Conservation (phyloP, 2,888 invertebrate species). For the Pediacus dermestoides region DNA sequence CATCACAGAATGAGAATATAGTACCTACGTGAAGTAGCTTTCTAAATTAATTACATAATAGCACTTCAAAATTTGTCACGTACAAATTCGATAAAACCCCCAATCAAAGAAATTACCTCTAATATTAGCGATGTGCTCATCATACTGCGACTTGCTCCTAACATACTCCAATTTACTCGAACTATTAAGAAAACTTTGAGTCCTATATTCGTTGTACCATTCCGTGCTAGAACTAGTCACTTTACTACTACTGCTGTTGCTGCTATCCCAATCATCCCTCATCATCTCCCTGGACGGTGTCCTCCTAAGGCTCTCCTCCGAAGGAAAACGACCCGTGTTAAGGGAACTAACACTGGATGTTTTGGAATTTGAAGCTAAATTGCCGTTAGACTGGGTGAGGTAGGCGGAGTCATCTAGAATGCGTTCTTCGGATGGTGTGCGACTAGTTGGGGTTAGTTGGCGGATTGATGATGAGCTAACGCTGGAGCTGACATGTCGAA, state of each 20-base stretch:
- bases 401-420: conserved; percentile 58
- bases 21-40: no score
- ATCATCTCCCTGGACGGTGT: conserved; percentile 43
- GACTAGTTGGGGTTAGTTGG: conserved; percentile 37
- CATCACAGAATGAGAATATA: no score
- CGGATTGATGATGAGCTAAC: conserved; percentile 32
- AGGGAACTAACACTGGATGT: conserved; percentile 55
- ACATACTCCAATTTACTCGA: conserved; percentile 67
- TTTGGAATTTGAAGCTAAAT: conserved; percentile 49
- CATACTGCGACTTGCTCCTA: conserved; percentile 78
- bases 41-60: no score
- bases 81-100: no score
- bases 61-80: no score
- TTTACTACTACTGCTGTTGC: conserved; percentile 49
- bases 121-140: conserved; percentile 80
- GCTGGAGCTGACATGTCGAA: conserved; percentile 54
- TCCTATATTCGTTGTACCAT: conserved; percentile 59
- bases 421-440: conserved; percentile 57
- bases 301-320: conserved; percentile 54
- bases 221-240: conserved; percentile 49
- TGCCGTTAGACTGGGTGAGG: conserved; percentile 53
- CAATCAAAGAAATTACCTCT: no score
- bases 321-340: conserved; percentile 52
- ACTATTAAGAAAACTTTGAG: conserved; percentile 61
- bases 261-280: conserved; percentile 45